Evolutionary conservation across 2,888 invertebrate genomes (phyloP), one percentile per base, ranked within the genome.

Genomic region (Nomada fucata): DNA sequence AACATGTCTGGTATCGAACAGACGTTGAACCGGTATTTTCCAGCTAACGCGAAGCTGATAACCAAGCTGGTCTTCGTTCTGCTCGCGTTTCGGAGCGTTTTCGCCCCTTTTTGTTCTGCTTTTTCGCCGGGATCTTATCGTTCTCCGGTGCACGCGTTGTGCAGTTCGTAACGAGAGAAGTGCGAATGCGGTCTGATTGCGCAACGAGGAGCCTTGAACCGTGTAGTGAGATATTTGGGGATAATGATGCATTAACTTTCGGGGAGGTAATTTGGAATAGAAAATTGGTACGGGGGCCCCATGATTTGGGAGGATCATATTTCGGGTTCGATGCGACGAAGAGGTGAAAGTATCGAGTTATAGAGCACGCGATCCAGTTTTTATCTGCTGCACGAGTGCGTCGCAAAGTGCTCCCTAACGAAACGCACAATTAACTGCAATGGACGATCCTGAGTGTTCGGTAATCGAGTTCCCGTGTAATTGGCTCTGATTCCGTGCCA

Each of bases 401-500:
- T 59, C 50, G 36, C 57, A 69, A 83, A 76, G 77, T 84, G 80
- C 63, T 55, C 70, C 61, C 64, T 81, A 83, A 86, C 84, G 80
- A 86, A 86, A 86, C 84, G 84, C 86, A 81, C 78, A 86, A 86
- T 86, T 86, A 86, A 86, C 81, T 79, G 65, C 77, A 76, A 83
- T 83, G 81, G 68, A 65, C 23, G 69, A 70, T 26, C 71, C 72
- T 80, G 77, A 75, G 74, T 75, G 72, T 73, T 80, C 75, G 80
- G 64, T 86, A 81, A 86, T 81, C 86, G 81, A 86, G 84, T 80
- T 65, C 53, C 13, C 29, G 53, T 55, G 53, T 68, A 76, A 82
- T 76, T 72, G 63, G 36, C 72, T 50, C 47, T 50, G 64, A 81
- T 69, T 64, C 29, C 52, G 59, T 64, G 59, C 47, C 57, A 52